A percentile compares a stretch with the other conserved stretches of the same genome.
Conservation (phyloP, 2,113 vertebrate species). For the Phrynosoma platyrhinos region DNA sequence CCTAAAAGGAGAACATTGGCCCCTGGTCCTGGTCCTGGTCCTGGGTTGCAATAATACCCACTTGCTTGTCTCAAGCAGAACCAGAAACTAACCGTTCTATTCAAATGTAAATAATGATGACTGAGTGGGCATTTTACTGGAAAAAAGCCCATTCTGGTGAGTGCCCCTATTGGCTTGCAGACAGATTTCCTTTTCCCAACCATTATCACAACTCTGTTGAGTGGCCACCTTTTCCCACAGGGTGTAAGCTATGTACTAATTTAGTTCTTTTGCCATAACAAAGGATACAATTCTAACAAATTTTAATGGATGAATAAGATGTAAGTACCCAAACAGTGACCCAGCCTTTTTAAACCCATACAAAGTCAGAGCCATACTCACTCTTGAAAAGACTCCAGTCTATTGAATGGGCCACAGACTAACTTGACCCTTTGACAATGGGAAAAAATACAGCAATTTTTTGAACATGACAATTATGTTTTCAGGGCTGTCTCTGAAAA, state of each 20-base stretch:
- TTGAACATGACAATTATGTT: conserved; percentile 24
- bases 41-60: not conserved
- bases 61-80: not conserved
- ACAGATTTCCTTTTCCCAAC: not conserved
- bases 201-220: not conserved
- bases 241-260: not conserved
- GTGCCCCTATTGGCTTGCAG: no score
- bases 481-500: conserved; percentile 26
- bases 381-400: not conserved
- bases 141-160: no score
- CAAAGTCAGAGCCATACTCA: not conserved
- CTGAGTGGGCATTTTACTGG: no score
- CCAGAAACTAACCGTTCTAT: not conserved
- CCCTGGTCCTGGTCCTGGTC: no score
- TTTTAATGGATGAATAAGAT: not conserved
- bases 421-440: conserved; percentile 30
- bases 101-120: no score
- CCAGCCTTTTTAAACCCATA: not conserved
- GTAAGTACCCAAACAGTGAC: not conserved
- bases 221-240: no score
- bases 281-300: not conserved
- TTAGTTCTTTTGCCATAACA: not conserved
- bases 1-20: no score
- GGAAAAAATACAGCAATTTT: conserved; percentile 30
- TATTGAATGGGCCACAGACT: conserved; percentile 25